A percentile compares a stretch with the other conserved stretches of the same genome.
These are phyloP conservation scores for Mechanitis mazaeus DNA, from an alignment of 2,888 invertebrate genomes.

Conservation along the genomic window DNA sequence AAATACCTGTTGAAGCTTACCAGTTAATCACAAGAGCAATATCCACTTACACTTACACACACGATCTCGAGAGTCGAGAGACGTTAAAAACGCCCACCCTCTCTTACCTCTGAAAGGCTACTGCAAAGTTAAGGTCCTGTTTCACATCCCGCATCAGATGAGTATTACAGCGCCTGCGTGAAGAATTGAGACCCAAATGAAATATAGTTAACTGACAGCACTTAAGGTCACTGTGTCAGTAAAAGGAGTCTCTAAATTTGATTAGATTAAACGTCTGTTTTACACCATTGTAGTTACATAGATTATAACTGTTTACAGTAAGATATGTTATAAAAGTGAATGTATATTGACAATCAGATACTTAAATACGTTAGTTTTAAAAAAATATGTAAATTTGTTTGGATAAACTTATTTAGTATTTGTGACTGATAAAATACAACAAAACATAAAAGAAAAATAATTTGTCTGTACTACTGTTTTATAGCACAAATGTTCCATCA, in stretches of 20 bases:
- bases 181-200: conserved; percentile 36
- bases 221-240: conserved; percentile 70
- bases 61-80: conserved; percentile 7
- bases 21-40: conserved; percentile 16
- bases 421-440: too few species aligned
- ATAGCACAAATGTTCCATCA: too few species aligned
- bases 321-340: background rate
- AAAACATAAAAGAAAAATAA: too few species aligned
- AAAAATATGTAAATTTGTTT: too few species aligned
- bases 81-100: conserved; percentile 36
- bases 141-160: conserved; percentile 54
- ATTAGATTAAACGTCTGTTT: background rate
- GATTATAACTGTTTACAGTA: background rate
- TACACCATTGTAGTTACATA: background rate
- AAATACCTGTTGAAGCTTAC: conserved; percentile 21
- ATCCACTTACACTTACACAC: conserved; percentile 10
- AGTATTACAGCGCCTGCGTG: conserved; percentile 51
- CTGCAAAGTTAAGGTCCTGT: conserved; percentile 51
- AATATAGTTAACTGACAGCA: conserved; percentile 62
- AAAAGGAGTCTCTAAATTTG: background rate
- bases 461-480: too few species aligned
- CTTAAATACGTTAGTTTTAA: too few species aligned
- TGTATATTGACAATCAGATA: too few species aligned
- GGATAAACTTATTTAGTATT: too few species aligned
- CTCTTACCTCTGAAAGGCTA: conserved; percentile 39